Base-by-base conservation (phyloP, 2,113 vertebrate species). In the Corapipo altera region DNA sequence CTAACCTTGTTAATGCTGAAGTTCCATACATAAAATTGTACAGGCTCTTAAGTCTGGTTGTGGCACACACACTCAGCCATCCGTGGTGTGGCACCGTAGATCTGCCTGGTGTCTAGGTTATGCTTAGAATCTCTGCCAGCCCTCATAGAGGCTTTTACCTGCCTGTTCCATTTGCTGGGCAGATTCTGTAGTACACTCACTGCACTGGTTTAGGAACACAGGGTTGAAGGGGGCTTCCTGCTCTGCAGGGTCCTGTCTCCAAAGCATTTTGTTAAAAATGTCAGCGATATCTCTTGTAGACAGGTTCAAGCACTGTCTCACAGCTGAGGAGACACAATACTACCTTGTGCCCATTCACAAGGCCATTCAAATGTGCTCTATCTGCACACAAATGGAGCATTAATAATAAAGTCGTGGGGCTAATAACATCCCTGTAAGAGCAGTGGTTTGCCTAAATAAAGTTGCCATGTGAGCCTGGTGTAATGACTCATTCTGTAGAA, bases 111-210 rank as follows among this genome's bases (percentile, higher is more conserved):
- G 43, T 17, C 48, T 72, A 23, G 7, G 20, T 33, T 55, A 32
- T 0, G 0, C 35, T 75, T 51, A n/a, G 39, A 41, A 51, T 4
- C 39, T 66, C 35, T 64, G 18, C 27, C 46, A 37, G 2, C 0
- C 1, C 49, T 82, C 26, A 6, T 0, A 41, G 49, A 76, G 41
- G 28, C 23, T 30, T 46, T 43, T 62, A 33, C 37, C 35, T 71
- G 44, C 33, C 14, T 2, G 0, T 74, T 59, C 32, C 1, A 0
- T 70, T 62, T 48, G 27, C 69, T 86, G 39, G 44, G 37, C 21
- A n/a, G 51, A 32, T 64, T 75, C 77, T 4, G 15, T 2, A 1
- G 15, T 24, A 14, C 0, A 0, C 1, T 2, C 15, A 23, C 35
- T 43, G 18, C 27, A 2, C 7, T 12, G 43, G 14, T 18, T 44